A percentile compares a stretch with the other conserved stretches of the same genome.
phyloP scores from a whole-genome alignment of 2,888 invertebrate species.

The Andrena fulva region DNA sequence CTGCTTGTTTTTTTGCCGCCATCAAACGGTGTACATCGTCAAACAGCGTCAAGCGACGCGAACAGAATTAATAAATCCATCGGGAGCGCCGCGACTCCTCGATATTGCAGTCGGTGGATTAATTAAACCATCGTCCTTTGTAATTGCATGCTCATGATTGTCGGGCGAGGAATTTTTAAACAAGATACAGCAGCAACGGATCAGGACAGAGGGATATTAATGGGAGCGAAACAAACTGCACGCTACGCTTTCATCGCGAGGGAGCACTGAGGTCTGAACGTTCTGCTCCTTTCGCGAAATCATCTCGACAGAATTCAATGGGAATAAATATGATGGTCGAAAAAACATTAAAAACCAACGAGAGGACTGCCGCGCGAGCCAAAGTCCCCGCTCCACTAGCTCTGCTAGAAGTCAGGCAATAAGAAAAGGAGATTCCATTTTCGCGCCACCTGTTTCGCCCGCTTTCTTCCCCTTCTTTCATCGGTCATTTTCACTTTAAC shows the following conservation, averaged over 20 bases:
- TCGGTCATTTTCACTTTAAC: constrained; percentile 27
- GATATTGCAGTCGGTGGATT: constrained; percentile 40
- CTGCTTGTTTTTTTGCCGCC: background rate
- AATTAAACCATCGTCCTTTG: constrained; percentile 42
- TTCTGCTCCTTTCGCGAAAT: background rate
- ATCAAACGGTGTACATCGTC: constrained; percentile 2
- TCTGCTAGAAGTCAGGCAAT: constrained; percentile 1
- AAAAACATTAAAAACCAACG: constrained; percentile 25
- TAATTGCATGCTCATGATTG: constrained; percentile 43
- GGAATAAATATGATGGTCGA: constrained; percentile 22
- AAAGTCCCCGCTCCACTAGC: background rate
- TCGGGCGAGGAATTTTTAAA: constrained; percentile 17
- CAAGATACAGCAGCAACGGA: constrained; percentile 36
- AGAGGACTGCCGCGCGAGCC: background rate
- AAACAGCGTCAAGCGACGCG: constrained; percentile 28
- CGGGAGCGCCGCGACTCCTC: constrained; percentile 3
- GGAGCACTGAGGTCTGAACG: constrained; percentile 2
- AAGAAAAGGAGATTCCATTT: constrained; percentile 70
- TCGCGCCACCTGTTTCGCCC: constrained; percentile 76
- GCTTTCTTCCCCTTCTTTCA: constrained; percentile 7
- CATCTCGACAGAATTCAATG: constrained; percentile 1
- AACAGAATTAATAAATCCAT: constrained; percentile 49
- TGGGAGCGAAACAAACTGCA: background rate
- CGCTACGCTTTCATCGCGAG: constrained; percentile 14
- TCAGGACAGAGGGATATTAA: constrained; percentile 17